Conservation (phyloP, 2,113 vertebrate genomes). For the Urocitellus parryii region DNA sequence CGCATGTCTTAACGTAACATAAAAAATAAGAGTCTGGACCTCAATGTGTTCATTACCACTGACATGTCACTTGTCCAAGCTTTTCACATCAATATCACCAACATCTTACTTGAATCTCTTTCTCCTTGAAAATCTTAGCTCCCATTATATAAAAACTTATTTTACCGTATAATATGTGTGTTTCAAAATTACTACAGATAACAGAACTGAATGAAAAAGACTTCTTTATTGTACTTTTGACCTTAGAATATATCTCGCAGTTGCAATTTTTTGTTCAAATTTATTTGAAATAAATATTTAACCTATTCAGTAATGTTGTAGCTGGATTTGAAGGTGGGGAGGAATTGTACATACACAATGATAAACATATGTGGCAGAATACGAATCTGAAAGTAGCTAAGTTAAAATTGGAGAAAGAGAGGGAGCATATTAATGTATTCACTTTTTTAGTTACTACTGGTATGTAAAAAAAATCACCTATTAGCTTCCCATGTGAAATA, state of each 20-base stretch:
- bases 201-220: not conserved
- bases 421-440: not conserved
- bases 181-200: slow-evolving; percentile 11
- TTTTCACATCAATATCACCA: not conserved
- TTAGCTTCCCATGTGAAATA: not conserved
- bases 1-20: not conserved
- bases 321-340: not conserved
- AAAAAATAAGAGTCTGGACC: not conserved
- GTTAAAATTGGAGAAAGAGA: not conserved
- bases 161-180: not conserved
- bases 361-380: not conserved
- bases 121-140: slow-evolving; percentile 22
- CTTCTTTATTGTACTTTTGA: not conserved
- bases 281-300: not conserved
- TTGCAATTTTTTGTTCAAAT: not conserved
- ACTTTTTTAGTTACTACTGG: not conserved
- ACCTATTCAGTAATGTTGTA: not conserved
- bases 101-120: not conserved
- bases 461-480: not conserved
- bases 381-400: not conserved
- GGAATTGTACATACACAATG: not conserved
- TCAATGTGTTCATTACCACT: not conserved
- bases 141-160: not conserved
- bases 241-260: not conserved
- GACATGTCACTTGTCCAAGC: not conserved